These are phyloP conservation scores for Pelobates fuscus DNA, from an alignment of 2,113 vertebrate species.

Conservation along the genomic window DNA sequence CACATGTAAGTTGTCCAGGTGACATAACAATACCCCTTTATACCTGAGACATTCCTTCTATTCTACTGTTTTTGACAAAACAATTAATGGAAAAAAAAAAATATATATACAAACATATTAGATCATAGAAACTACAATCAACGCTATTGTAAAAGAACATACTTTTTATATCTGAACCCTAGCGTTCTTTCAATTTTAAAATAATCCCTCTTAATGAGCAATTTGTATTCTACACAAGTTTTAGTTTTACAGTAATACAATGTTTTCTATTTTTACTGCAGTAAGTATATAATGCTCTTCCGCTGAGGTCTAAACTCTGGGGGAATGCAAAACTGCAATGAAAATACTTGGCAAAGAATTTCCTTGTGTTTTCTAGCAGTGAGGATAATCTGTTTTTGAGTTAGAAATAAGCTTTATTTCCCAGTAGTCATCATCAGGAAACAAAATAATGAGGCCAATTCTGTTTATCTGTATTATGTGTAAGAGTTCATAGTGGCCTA, in stretches of 20 bases:
- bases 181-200: too few relatives aligned
- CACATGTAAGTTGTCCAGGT: too few relatives aligned
- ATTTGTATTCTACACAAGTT: background rate
- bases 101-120: too few relatives aligned
- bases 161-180: too few relatives aligned
- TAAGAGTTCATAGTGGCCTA: background rate
- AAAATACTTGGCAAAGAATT: conserved; percentile 1
- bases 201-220: background rate
- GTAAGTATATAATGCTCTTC: conserved; percentile 6
- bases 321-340: background rate
- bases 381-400: conserved; percentile 3
- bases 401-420: background rate
- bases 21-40: too few relatives aligned
- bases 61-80: too few relatives aligned
- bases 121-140: too few relatives aligned
- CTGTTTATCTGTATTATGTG: background rate
- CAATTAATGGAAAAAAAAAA: too few relatives aligned
- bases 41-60: too few relatives aligned
- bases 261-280: conserved; percentile 2
- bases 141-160: too few relatives aligned
- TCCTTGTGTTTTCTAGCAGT: background rate
- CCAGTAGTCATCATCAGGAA: conserved; percentile 16
- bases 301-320: background rate
- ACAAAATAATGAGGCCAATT: conserved; percentile 35
- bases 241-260: background rate